Evolutionary conservation across 1,140 invertebrate genomes (phyloP).

Genomic region (Radopholus similis): DNA sequence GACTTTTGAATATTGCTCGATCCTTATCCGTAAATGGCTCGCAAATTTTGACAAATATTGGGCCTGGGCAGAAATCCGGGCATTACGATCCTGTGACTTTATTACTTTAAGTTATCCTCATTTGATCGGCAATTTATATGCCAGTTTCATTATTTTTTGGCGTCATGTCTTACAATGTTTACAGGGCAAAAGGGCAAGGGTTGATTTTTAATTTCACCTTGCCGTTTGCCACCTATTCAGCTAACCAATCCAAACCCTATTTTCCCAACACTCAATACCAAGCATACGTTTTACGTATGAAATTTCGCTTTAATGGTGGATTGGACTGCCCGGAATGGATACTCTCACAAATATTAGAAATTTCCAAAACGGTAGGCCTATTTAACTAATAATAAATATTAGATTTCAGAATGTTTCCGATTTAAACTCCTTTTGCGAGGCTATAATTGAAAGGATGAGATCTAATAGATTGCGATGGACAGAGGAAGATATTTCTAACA

Average conservation of each 20-base stretch:
- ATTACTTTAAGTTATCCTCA: too few species aligned
- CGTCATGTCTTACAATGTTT: background rate
- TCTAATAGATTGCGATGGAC: constrained; percentile 14
- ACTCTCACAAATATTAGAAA: constrained; percentile 39
- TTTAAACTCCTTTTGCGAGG: constrained; percentile 18
- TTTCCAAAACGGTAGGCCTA: constrained; percentile 37
- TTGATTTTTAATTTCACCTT: background rate
- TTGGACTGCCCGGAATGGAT: constrained; percentile 45
- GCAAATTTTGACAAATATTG: too few species aligned
- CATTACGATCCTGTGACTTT: too few species aligned
- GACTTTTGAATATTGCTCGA: too few species aligned
- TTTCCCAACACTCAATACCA: too few species aligned
- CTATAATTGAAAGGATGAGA: constrained; percentile 20
- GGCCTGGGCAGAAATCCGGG: too few species aligned
- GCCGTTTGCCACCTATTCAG: background rate
- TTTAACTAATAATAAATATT: too few species aligned
- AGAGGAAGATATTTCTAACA: constrained; percentile 8
- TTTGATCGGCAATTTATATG: too few species aligned
- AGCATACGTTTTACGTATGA: constrained; percentile 11
- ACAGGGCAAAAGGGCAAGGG: background rate
- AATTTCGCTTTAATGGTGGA: constrained; percentile 42
- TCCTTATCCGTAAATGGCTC: too few species aligned
- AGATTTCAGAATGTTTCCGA: constrained; percentile 16
- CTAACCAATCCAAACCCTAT: too few species aligned
- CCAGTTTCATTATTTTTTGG: background rate